Evolutionary conservation across 1,140 invertebrate species (phyloP).

Genomic region (Homalodisca vitripennis): DNA sequence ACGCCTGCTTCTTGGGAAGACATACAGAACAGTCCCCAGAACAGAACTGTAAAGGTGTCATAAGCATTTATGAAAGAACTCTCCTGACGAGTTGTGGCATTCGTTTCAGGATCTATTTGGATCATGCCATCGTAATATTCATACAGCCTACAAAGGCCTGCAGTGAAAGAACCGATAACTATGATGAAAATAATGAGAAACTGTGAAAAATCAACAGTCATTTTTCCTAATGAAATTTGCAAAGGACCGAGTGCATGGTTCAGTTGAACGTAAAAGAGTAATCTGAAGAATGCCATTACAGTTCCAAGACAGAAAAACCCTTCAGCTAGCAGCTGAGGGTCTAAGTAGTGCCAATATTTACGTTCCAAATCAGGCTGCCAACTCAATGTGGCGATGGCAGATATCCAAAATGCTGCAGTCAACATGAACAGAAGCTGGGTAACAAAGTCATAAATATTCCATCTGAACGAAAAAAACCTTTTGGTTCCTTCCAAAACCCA

Average conservation of each 20-base stretch:
- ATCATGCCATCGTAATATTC: conserved; percentile 62
- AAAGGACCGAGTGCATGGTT: conserved; percentile 59
- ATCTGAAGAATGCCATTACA: conserved; percentile 64
- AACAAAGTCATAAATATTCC: conserved; percentile 51
- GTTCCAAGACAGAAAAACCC: conserved; percentile 70
- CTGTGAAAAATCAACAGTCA: conserved; percentile 57
- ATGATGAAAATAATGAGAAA: conserved; percentile 56
- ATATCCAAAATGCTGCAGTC: conserved; percentile 54
- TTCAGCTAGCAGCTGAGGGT: conserved; percentile 69
- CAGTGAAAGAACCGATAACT: conserved; percentile 55
- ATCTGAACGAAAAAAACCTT: conserved; percentile 52
- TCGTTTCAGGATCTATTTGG: conserved; percentile 52
- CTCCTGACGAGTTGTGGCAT: conserved; percentile 48
- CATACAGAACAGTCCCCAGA: conserved; percentile 76
- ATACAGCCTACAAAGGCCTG: conserved; percentile 50
- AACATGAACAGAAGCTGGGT: conserved; percentile 51
- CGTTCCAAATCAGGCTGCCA: conserved; percentile 54
- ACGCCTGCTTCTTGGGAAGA: conserved; percentile 62
- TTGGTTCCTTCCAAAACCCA: conserved; percentile 52
- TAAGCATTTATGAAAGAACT: conserved; percentile 55
- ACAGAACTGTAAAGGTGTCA: conserved; percentile 60
- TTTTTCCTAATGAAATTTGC: conserved; percentile 60
- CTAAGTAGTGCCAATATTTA: conserved; percentile 67
- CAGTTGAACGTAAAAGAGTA: conserved; percentile 57
- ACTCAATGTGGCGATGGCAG: conserved; percentile 48